Evolutionary conservation across 64 coral and sea anemone genomes (phyloP).

Genomic region (Platygyra sinensis): DNA sequence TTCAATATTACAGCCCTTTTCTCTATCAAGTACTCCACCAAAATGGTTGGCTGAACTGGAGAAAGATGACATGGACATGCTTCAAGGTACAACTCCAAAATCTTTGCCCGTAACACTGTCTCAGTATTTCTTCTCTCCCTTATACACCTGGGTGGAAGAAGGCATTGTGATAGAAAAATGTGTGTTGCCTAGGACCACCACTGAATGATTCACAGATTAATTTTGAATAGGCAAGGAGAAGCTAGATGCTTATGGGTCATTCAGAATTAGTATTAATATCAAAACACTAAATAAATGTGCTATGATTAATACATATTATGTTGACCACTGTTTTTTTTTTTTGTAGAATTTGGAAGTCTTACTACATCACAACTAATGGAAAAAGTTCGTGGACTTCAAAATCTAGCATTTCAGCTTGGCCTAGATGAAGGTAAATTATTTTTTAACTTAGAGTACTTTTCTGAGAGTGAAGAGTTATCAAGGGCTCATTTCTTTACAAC

Average conservation of each 20-base stretch:
- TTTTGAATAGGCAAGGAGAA: too few species aligned
- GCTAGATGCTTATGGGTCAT: too few species aligned
- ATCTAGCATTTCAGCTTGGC: conserved; percentile 97
- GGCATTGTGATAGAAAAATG: too few species aligned
- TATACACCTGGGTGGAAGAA: too few species aligned
- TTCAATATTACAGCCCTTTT: conserved; percentile 68
- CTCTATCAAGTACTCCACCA: conserved; percentile 77
- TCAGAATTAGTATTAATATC: too few species aligned
- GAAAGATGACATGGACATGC: conserved; percentile 97
- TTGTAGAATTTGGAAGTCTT: conserved; percentile 95
- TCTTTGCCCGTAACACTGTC: not conserved
- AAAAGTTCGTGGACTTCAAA: conserved; percentile 96
- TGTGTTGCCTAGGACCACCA: too few species aligned
- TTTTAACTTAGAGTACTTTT: not conserved
- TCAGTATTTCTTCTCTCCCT: not conserved
- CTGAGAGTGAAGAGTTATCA: too few species aligned
- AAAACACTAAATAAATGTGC: too few species aligned
- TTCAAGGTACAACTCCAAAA: conserved; percentile 63
- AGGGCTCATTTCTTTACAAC: too few species aligned
- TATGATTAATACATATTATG: too few species aligned
- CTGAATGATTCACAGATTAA: too few species aligned
- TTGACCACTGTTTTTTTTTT: too few species aligned
- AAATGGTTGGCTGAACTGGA: conserved; percentile 86
- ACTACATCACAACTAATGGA: conserved; percentile 96
- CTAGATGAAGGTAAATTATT: conserved; percentile 96